Evolutionary conservation across 2,888 invertebrate genomes (phyloP).

Genomic region (Clanis bilineata): DNA sequence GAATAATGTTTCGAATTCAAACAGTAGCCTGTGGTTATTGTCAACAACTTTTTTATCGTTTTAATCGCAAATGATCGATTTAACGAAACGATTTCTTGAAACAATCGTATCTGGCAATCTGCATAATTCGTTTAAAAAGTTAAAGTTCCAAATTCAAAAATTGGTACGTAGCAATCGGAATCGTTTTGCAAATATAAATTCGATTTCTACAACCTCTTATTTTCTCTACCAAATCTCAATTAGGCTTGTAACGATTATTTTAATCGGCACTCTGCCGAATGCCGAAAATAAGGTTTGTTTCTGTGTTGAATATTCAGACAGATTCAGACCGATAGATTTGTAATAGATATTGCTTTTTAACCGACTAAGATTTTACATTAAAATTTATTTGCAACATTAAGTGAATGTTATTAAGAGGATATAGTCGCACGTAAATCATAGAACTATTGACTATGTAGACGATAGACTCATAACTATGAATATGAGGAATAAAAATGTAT

Average conservation of each 20-base stretch:
- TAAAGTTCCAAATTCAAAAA: conserved; percentile 48
- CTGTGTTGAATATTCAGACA: neutral
- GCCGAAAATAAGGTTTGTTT: neutral
- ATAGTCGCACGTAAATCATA: too few species aligned
- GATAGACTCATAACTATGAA: too few species aligned
- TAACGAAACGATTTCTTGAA: conserved; percentile 45
- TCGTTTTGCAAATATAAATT: conserved; percentile 52
- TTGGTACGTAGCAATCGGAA: conserved; percentile 62
- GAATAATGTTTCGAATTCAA: conserved; percentile 33
- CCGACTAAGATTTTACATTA: neutral
- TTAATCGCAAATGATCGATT: conserved; percentile 22
- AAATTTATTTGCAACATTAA: neutral
- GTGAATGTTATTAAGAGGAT: too few species aligned
- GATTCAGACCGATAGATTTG: neutral
- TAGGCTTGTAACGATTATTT: conserved; percentile 7
- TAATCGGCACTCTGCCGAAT: neutral
- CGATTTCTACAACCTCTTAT: conserved; percentile 39
- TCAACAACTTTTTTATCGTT: conserved; percentile 38
- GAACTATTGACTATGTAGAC: too few species aligned
- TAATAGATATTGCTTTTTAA: neutral
- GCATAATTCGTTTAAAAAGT: conserved; percentile 42
- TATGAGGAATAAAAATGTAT: too few species aligned
- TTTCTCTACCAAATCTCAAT: conserved; percentile 35
- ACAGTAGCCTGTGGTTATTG: conserved; percentile 54
- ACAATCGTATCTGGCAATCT: conserved; percentile 30